phyloP scores from a whole-genome alignment of 2,888 invertebrate species.

The Oscheius onirici region DNA sequence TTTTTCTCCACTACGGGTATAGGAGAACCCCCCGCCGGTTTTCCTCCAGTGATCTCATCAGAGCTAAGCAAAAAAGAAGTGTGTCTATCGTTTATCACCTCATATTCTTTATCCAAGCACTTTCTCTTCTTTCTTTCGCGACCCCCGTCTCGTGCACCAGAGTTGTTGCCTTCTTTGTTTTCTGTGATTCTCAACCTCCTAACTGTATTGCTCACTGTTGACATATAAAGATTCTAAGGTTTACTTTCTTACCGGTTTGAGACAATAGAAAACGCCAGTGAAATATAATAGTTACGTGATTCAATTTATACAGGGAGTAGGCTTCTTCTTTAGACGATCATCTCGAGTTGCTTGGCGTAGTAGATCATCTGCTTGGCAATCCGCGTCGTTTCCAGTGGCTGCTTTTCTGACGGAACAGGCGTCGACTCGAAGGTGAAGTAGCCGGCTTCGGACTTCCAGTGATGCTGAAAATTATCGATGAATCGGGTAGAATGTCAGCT shows the following conservation, averaged over 20 bases:
- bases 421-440: conserved; percentile 84
- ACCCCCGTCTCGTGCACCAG: conserved; percentile 8
- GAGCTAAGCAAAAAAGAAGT: not conserved
- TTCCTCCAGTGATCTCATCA: conserved; percentile 17
- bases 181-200: conserved; percentile 30
- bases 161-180: conserved; percentile 29
- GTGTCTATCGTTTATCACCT: conserved; percentile 12
- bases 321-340: conserved; percentile 85
- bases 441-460: conserved; percentile 28
- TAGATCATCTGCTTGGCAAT: conserved; percentile 92
- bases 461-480: conserved; percentile 3
- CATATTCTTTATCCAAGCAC: conserved; percentile 18
- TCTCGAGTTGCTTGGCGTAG: conserved; percentile 96
- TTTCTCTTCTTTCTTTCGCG: conserved; percentile 9
- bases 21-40: not conserved
- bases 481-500: not conserved
- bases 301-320: not conserved
- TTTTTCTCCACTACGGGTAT: conserved; percentile 14
- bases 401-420: conserved; percentile 75
- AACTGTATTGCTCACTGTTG: conserved; percentile 24
- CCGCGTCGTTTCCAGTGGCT: conserved; percentile 83
- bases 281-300: too few species aligned
- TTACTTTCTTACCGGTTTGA: too few species aligned
- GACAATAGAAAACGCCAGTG: too few species aligned
- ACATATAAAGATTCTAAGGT: not conserved